Conservation (phyloP, 2,113 vertebrate genomes). For the Raja brachyura region DNA sequence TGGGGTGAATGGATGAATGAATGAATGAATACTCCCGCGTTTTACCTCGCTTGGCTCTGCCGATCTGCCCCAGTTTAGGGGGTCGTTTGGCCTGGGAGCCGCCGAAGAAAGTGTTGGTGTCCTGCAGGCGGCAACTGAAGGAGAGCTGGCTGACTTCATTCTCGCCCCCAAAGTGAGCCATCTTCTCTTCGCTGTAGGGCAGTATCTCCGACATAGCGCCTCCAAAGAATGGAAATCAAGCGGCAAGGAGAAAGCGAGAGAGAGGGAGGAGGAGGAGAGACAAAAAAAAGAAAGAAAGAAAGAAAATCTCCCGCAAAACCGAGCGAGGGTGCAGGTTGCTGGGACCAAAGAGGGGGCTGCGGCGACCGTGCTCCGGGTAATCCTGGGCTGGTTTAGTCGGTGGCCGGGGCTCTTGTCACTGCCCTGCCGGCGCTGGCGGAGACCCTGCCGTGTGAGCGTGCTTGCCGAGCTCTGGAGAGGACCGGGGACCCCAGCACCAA, state of each 20-base stretch:
- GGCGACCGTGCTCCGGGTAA: neutral
- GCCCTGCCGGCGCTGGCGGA: neutral
- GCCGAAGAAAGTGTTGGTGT: slow-evolving; percentile 87
- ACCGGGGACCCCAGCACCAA: slow-evolving; percentile 76
- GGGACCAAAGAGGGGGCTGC: too few species aligned
- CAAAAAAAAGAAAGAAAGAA: neutral
- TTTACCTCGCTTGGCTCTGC: slow-evolving; percentile 90
- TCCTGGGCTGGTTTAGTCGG: neutral
- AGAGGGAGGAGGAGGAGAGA: neutral
- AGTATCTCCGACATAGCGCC: slow-evolving; percentile 87
- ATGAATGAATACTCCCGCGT: slow-evolving; percentile 38
- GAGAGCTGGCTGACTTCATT: slow-evolving; percentile 87
- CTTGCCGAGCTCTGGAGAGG: slow-evolving; percentile 64
- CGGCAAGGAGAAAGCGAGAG: neutral
- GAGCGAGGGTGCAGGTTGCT: too few species aligned
- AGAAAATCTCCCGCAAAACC: too few species aligned
- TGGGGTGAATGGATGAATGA: neutral
- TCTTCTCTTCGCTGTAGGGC: slow-evolving; percentile 93
- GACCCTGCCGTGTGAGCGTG: neutral
- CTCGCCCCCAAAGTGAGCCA: slow-evolving; percentile 87
- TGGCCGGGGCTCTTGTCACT: neutral
- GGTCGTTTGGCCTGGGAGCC: slow-evolving; percentile 90
- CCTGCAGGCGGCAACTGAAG: slow-evolving; percentile 96
- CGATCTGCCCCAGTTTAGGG: slow-evolving; percentile 93
- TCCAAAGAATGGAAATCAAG: slow-evolving; percentile 34